phyloP scores from a whole-genome alignment of 2,113 vertebrate genomes.

The Cinclus mexicanus region DNA sequence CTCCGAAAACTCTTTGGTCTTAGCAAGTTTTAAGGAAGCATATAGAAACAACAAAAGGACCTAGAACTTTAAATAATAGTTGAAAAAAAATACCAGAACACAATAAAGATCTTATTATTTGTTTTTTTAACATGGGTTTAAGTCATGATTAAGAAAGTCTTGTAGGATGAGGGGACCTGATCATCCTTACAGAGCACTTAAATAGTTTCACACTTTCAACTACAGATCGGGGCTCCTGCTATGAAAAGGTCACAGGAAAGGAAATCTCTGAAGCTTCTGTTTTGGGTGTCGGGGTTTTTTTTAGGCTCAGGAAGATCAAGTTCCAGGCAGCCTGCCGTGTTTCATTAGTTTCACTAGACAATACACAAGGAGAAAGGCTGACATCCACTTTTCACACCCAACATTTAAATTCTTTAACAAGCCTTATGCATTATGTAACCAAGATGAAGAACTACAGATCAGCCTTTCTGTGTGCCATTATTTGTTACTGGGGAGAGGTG shows the following conservation, averaged over 20 bases:
- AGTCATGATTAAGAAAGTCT: neutral
- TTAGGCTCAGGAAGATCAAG: neutral
- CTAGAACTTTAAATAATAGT: neutral
- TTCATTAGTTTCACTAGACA: neutral
- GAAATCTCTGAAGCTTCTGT: neutral
- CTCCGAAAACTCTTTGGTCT: neutral
- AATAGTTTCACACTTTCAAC: neutral
- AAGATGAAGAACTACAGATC: neutral
- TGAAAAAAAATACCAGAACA: neutral
- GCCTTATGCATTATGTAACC: neutral
- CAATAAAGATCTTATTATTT: neutral
- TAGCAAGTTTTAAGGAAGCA: neutral
- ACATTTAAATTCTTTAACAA: neutral
- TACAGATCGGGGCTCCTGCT: accelerated
- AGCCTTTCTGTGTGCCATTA: neutral
- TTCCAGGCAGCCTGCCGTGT: neutral
- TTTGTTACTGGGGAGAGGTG: accelerated
- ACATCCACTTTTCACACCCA: neutral
- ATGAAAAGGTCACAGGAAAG: neutral
- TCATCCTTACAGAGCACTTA: neutral
- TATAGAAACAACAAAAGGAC: neutral
- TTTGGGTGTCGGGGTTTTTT: neutral
- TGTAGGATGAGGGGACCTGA: neutral
- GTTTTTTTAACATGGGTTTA: neutral
- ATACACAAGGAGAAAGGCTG: neutral